Percentiles rank a stretch among this genome's conserved stretches.
Evolutionary conservation across 1,140 invertebrate genomes (phyloP).

Genomic region (Lycorma delicatula): DNA sequence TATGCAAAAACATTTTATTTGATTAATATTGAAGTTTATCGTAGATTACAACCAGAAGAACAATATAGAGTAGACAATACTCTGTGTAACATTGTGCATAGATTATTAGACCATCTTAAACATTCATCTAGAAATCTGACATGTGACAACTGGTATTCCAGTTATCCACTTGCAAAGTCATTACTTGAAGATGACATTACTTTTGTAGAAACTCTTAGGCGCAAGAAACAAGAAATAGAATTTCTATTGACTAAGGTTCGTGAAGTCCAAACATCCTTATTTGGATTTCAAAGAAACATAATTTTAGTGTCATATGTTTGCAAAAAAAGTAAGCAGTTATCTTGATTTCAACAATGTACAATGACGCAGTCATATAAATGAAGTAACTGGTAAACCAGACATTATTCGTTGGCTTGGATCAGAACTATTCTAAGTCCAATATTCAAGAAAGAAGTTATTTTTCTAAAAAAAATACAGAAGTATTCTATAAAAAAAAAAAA

Average conservation of each 20-base stretch:
- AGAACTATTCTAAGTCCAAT: no score
- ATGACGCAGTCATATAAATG: no score
- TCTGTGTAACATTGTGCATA: slow-evolving; percentile 5
- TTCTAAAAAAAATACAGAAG: slow-evolving; percentile 5
- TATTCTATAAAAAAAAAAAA: slow-evolving; percentile 1
- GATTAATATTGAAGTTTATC: slow-evolving; percentile 31
- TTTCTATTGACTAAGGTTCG: background rate
- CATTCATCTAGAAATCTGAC: background rate
- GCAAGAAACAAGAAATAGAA: background rate
- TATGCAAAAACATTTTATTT: slow-evolving; percentile 31
- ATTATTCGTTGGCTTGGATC: no score
- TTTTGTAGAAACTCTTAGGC: background rate
- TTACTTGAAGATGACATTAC: background rate
- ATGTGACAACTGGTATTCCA: background rate
- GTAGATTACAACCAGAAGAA: slow-evolving; percentile 29
- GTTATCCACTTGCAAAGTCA: background rate
- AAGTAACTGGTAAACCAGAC: no score
- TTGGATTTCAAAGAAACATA: no score
- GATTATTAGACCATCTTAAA: background rate
- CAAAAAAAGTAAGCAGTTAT: no score
- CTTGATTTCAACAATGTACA: no score
- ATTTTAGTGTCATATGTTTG: no score
- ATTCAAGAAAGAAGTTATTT: background rate
- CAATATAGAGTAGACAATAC: slow-evolving; percentile 30
- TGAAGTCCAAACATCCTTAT: no score